Conservation (phyloP, 2,888 invertebrate species). For the Synergus umbraculus region DNA sequence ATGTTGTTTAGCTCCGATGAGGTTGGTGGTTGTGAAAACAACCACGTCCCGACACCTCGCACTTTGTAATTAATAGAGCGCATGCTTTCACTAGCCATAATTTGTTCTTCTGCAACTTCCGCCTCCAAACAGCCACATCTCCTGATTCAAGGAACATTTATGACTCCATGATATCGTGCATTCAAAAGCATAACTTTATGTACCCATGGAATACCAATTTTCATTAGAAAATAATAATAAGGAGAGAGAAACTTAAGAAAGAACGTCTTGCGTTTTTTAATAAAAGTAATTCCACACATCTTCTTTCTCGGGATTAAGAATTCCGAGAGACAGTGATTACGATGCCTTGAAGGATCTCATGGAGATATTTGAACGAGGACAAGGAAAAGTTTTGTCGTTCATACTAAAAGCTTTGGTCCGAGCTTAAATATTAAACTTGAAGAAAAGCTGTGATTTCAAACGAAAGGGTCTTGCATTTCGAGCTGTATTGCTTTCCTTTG, state of each 20-base stretch:
- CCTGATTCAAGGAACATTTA: not conserved
- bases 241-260: not conserved
- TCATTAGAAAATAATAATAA: too few species aligned
- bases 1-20: constrained; percentile 31
- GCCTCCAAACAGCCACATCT: not conserved
- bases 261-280: not conserved
- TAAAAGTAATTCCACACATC: constrained; percentile 40
- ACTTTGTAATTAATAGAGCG: constrained; percentile 20
- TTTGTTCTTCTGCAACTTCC: not conserved
- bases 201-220: too few species aligned
- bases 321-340: constrained; percentile 61
- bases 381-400: constrained; percentile 13
- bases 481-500: not conserved
- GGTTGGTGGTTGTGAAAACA: constrained; percentile 30
- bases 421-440: not conserved
- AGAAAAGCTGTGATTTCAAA: not conserved
- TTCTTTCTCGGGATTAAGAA: constrained; percentile 68
- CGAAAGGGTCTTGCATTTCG: not conserved
- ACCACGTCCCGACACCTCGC: not conserved
- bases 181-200: not conserved
- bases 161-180: not conserved
- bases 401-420: not conserved
- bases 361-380: constrained; percentile 2
- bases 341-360: constrained; percentile 31
- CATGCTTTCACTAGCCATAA: not conserved